Evolutionary conservation across 2,797 vertebrate genomes (phyloP).

Genomic region (Vireo griseus): DNA sequence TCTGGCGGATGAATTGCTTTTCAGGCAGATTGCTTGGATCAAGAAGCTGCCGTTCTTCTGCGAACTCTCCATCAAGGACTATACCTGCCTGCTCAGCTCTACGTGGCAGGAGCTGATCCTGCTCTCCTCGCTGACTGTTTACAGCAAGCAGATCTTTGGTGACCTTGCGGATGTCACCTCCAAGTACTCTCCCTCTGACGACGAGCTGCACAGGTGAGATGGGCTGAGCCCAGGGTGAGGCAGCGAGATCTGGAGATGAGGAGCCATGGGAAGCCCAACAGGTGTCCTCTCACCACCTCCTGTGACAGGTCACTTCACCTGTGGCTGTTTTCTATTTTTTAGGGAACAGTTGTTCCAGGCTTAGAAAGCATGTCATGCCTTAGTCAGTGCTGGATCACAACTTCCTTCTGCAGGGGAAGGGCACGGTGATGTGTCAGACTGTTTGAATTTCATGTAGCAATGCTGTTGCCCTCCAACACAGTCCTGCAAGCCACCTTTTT

Average conservation of each 20-base stretch:
- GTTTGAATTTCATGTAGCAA: background rate
- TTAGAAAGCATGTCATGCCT: background rate
- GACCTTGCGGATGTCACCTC: slow-evolving; percentile 94
- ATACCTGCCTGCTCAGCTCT: slow-evolving; percentile 94
- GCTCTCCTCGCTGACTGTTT: slow-evolving; percentile 95
- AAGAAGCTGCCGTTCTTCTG: slow-evolving; percentile 99
- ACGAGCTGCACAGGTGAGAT: slow-evolving; percentile 93
- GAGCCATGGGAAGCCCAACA: background rate
- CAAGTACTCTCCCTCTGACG: slow-evolving; percentile 94
- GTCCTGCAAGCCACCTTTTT: background rate
- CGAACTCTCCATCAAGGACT: slow-evolving; percentile 97
- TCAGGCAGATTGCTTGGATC: slow-evolving; percentile 98
- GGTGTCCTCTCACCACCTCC: background rate
- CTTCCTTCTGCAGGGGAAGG: background rate
- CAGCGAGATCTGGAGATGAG: background rate
- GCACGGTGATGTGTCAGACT: fast-evolving
- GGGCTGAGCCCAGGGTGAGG: background rate
- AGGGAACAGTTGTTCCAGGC: background rate
- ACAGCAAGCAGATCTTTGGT: slow-evolving; percentile 95
- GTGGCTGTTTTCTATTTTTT: background rate
- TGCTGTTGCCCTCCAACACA: background rate
- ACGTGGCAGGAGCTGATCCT: slow-evolving; percentile 98
- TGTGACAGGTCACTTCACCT: background rate
- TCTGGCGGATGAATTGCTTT: slow-evolving; percentile 96
- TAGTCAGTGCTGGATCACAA: background rate